Evolutionary conservation across 1,140 invertebrate species (phyloP).

Genomic region (Brachionus angularis): DNA sequence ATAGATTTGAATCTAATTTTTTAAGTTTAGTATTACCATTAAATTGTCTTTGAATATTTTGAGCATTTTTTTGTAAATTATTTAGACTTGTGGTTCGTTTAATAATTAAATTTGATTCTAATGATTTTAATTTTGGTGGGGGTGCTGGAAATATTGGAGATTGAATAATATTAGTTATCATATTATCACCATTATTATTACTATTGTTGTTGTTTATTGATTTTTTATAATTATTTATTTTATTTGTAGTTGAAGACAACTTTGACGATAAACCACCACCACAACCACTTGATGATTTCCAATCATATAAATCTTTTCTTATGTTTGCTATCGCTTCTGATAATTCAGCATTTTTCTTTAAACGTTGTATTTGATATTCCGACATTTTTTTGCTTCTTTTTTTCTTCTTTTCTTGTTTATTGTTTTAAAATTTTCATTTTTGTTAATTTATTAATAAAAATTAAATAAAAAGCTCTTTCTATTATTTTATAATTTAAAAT

Average conservation of each 20-base stretch:
- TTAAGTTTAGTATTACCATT: not conserved
- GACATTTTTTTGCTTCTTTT: conserved; percentile 5
- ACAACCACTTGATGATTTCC: conserved; percentile 12
- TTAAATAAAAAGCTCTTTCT: no score
- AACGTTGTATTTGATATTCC: not conserved
- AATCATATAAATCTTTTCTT: conserved; percentile 8
- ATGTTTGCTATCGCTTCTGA: not conserved
- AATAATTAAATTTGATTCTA: not conserved
- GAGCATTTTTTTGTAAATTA: not conserved
- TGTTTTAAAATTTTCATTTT: not conserved
- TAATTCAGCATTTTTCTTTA: conserved; percentile 35
- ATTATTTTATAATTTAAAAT: no score
- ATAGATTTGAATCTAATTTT: not conserved
- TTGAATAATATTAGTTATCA: no score
- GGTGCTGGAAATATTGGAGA: conserved; percentile 10
- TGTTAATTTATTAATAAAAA: no score
- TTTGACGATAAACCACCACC: not conserved
- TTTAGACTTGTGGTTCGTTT: conserved; percentile 18
- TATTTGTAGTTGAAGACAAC: not conserved
- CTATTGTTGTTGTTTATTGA: no score
- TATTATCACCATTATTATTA: no score
- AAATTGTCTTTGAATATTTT: not conserved
- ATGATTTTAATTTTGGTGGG: conserved; percentile 12
- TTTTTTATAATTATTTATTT: no score
- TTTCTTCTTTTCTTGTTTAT: not conserved